Evolutionary conservation across 2,113 vertebrate species (phyloP).

Genomic region (Pantherophis guttatus): DNA sequence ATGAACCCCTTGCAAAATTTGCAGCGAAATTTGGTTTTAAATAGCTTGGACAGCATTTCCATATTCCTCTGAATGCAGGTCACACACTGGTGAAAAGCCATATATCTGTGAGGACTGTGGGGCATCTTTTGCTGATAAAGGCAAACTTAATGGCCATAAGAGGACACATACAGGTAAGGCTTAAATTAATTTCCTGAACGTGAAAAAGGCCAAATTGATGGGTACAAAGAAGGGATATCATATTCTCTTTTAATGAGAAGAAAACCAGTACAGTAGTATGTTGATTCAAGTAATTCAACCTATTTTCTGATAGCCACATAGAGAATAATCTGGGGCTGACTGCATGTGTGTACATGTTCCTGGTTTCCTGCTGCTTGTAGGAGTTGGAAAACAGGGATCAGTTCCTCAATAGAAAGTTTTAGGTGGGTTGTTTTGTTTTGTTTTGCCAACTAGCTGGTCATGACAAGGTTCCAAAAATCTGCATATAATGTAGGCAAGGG

Average conservation of each 20-base stretch:
- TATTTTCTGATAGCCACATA: not conserved
- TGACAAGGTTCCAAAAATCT: not conserved
- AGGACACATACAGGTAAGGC: slow-evolving; percentile 68
- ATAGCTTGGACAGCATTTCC: not conserved
- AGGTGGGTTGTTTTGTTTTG: not conserved
- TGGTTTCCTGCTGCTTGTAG: not conserved
- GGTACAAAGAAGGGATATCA: not conserved
- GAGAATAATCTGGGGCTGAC: not conserved
- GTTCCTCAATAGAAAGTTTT: not conserved
- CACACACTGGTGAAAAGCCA: slow-evolving; percentile 69
- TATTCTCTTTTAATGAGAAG: not conserved
- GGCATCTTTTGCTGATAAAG: slow-evolving; percentile 60
- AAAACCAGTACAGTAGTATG: not conserved
- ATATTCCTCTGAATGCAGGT: slow-evolving; percentile 30
- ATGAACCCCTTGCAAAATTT: not conserved
- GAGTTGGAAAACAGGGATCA: not conserved
- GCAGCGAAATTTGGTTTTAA: not conserved
- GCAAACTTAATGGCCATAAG: slow-evolving; percentile 66
- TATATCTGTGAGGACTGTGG: slow-evolving; percentile 70
- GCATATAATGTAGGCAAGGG: not conserved
- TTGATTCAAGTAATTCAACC: not conserved
- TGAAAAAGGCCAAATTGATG: not conserved
- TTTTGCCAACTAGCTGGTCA: not conserved
- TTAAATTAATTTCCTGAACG: not conserved
- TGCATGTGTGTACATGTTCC: not conserved